Conservation (phyloP, 2,797 vertebrate genomes). For the Artibeus jamaicensis region DNA sequence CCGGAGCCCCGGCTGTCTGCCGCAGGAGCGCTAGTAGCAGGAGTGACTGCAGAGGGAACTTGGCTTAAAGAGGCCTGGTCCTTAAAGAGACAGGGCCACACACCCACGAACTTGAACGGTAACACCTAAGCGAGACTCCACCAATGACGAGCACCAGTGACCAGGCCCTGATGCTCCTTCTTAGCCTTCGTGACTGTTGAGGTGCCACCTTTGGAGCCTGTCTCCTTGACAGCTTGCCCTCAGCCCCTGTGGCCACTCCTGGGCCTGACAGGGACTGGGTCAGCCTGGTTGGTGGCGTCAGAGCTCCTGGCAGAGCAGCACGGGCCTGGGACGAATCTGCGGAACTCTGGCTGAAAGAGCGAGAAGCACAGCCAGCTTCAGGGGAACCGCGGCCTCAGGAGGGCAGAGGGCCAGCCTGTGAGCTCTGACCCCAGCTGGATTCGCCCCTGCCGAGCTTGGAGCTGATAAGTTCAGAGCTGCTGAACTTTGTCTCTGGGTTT, state of each 20-base stretch:
- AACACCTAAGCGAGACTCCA: background rate
- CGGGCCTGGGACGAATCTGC: constrained; percentile 37
- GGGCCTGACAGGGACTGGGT: background rate
- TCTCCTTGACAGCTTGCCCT: background rate
- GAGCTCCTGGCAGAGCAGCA: constrained; percentile 30
- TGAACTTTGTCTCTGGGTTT: constrained; percentile 27
- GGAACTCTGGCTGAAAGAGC: constrained; percentile 44
- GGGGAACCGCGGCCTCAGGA: background rate
- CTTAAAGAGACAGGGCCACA: constrained; percentile 64
- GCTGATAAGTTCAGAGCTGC: background rate
- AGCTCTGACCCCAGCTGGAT: background rate
- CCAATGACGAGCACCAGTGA: background rate
- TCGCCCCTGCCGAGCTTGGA: background rate
- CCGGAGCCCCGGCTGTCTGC: constrained; percentile 26
- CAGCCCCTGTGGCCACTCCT: background rate
- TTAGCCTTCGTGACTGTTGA: background rate
- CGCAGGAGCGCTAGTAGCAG: constrained; percentile 23
- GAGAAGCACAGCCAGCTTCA: background rate
- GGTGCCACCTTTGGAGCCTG: background rate
- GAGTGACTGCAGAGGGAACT: constrained; percentile 71
- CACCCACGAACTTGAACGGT: background rate
- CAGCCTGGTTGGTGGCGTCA: constrained; percentile 57
- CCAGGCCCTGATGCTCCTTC: background rate
- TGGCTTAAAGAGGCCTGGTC: constrained; percentile 55
- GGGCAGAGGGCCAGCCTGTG: background rate